Base-by-base conservation (phyloP, 2,797 vertebrate species). In the Coregonus ussuriensis region DNA sequence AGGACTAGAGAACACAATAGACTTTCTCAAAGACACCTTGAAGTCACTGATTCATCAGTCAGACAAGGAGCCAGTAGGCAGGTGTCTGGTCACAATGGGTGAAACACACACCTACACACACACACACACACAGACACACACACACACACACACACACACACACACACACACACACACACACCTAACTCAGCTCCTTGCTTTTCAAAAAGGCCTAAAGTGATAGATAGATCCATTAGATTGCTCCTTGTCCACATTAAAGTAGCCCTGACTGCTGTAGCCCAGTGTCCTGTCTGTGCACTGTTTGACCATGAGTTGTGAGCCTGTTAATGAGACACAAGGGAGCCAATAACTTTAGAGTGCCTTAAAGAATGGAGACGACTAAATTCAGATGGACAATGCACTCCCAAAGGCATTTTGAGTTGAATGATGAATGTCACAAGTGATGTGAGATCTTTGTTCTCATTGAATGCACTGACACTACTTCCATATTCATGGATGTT, bases 21-120 rank as follows among this genome's bases (percentile, higher is more conserved):
- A 90, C 90, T 86, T 88, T 89, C 90, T 91, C 90, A 93, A 89
- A 94, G 91, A 93, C 91, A 91, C 89, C 91, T 91, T 93, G 86
- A 89, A 92, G 92, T 91, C 90, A 87, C 84, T 79, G 91, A 92
- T 91, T 89, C 90, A 91, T 93, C 92, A 90, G 91, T 90, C 87
- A 89, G 91, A 90, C 91, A 91, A 82, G 90, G 71, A 82, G 91
- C 91, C 91, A 82, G 85, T 89, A 88, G 92, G 89, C 91, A 93
- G 92, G 92, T 94, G 92, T 91, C 91, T 90, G 87, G 84, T 81
- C 89, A 93, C 93, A 91, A 92, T 89, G 86, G 90, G 87, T 90
- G 88, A 85, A 88, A 86, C 84, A 86, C 91, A 82, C 81, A 86
- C 67, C 86, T 62, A 37, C 65, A 56, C 83, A 86, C 90, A 81